Evolutionary conservation across 2,113 vertebrate genomes (phyloP).

Genomic region (Edolisoma coerulescens): DNA sequence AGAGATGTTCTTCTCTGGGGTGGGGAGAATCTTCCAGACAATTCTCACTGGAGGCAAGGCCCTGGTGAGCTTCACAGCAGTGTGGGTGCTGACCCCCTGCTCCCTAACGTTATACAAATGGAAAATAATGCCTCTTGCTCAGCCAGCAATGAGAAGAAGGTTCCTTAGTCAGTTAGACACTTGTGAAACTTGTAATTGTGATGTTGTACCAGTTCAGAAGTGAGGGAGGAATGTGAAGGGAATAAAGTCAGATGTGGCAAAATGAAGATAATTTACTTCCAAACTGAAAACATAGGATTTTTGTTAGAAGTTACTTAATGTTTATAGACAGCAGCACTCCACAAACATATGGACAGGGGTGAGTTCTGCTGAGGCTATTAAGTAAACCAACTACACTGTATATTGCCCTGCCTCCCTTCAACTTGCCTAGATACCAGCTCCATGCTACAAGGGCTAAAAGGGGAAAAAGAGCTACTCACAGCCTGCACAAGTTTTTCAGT

Average conservation of each 20-base stretch:
- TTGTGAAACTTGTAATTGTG: neutral
- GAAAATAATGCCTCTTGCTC: neutral
- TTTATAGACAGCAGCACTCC: neutral
- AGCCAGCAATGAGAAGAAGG: neutral
- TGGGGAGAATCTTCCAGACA: neutral
- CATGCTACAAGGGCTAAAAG: neutral
- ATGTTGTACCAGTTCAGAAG: neutral
- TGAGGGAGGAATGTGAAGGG: neutral
- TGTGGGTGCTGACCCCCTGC: neutral
- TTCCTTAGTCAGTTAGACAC: neutral
- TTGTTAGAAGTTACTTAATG: neutral
- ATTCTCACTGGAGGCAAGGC: neutral
- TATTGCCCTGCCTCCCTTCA: neutral
- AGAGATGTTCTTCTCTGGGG: rapidly evolving
- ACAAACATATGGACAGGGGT: neutral
- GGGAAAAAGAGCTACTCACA: neutral
- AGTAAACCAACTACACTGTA: neutral
- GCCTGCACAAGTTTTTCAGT: neutral
- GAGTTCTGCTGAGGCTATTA: neutral
- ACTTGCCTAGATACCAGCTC: neutral
- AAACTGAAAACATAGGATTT: neutral
- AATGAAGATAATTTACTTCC: neutral
- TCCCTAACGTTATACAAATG: neutral
- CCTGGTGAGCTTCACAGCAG: neutral
- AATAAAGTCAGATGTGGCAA: neutral